A percentile compares a stretch with the other conserved stretches of the same genome.
phyloP scores from a whole-genome alignment of 2,113 vertebrate species.

The Zosterops pallidus region DNA sequence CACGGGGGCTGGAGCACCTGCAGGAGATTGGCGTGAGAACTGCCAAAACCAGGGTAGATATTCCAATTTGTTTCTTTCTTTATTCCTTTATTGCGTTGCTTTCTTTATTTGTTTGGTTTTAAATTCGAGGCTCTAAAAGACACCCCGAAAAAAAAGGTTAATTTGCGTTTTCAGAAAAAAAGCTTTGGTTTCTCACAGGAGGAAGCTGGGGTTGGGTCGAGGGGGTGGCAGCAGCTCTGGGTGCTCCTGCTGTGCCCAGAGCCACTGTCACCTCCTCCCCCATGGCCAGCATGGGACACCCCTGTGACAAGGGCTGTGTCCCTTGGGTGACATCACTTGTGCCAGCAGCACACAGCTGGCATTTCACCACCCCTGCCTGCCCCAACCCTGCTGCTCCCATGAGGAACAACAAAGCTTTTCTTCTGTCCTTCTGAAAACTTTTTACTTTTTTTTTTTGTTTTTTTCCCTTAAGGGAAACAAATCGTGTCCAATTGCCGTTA shows the following conservation, averaged over 20 bases:
- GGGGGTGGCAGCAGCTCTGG: neutral
- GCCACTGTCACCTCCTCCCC: neutral
- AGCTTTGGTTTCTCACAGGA: constrained; percentile 14
- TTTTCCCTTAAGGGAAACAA: constrained; percentile 34
- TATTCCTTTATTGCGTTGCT: constrained; percentile 45
- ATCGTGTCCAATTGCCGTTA: neutral
- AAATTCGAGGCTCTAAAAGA: neutral
- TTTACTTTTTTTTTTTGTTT: too few relatives aligned
- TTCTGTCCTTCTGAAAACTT: neutral
- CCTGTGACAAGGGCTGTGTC: fast-evolving
- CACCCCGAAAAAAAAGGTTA: neutral
- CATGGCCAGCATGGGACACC: fast-evolving
- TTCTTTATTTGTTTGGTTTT: constrained; percentile 39
- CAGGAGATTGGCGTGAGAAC: neutral
- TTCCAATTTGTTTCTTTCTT: neutral
- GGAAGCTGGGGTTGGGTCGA: neutral
- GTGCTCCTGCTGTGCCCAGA: fast-evolving
- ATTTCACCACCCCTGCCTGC: neutral
- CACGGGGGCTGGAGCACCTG: constrained; percentile 47
- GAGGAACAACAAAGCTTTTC: constrained; percentile 27
- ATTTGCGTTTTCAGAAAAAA: neutral
- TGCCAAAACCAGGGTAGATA: constrained; percentile 23
- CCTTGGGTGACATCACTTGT: neutral
- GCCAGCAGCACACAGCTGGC: fast-evolving
- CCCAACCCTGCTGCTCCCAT: neutral